These are phyloP conservation scores for Sebastes cheni DNA, from an alignment of 2,797 vertebrate genomes.

Conservation along the genomic window DNA sequence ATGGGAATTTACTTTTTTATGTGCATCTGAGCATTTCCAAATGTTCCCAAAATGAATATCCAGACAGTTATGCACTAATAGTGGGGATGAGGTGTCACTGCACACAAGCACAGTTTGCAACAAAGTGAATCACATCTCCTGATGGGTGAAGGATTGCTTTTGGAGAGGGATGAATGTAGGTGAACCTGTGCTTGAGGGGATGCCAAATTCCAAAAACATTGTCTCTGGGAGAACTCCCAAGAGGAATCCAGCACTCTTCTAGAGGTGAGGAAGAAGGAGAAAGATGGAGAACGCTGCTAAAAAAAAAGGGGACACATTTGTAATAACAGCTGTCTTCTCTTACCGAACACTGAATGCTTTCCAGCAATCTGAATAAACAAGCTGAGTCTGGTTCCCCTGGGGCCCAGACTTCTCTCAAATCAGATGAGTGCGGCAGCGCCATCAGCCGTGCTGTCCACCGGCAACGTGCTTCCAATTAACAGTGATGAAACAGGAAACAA, in stretches of 20 bases:
- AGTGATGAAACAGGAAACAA: conserved; percentile 86
- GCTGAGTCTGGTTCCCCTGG: conserved; percentile 70
- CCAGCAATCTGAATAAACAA: conserved; percentile 84
- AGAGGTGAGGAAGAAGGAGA: conserved; percentile 66
- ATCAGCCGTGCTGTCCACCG: conserved; percentile 57
- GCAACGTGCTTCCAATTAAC: conserved; percentile 85
- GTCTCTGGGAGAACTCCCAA: conserved; percentile 32
- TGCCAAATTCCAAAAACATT: conserved; percentile 21
- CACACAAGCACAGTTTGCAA: conserved; percentile 19
- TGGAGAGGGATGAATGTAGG: conserved; percentile 10
- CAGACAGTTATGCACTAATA: conserved; percentile 60
- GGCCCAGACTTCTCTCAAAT: conserved; percentile 70
- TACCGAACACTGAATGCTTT: conserved; percentile 80
- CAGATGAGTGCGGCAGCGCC: conserved; percentile 68
- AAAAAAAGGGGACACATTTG: conserved; percentile 72
- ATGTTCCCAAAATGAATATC: conserved; percentile 67
- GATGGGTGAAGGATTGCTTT: conserved; percentile 7
- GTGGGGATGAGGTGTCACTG: conserved; percentile 45
- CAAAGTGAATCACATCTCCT: conserved; percentile 31
- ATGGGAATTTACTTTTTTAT: conserved; percentile 57
- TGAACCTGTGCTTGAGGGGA: conserved; percentile 33
- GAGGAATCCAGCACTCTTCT: conserved; percentile 50
- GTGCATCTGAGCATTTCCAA: conserved; percentile 66
- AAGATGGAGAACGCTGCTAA: conserved; percentile 66
- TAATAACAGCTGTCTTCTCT: conserved; percentile 85